Evolutionary conservation across 2,797 vertebrate genomes (phyloP).

Genomic region (Lacerta bilineata): DNA sequence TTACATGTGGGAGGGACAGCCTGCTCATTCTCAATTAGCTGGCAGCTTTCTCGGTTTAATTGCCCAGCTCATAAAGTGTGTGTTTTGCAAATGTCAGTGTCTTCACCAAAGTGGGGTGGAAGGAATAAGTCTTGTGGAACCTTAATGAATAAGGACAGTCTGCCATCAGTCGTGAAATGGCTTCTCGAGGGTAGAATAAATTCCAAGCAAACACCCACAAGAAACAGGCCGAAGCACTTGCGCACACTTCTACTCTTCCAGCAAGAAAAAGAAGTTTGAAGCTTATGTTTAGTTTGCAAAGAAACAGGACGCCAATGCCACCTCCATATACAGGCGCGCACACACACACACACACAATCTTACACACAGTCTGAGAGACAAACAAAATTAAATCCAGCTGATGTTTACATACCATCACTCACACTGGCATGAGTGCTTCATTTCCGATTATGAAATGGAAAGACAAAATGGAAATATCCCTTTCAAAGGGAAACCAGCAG

Average conservation of each 20-base stretch:
- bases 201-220: constrained; percentile 18
- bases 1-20: neutral
- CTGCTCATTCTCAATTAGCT: neutral
- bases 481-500: neutral
- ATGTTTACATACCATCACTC: neutral
- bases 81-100: constrained; percentile 31
- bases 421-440: too few relatives aligned
- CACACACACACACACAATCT: neutral
- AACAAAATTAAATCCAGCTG: neutral
- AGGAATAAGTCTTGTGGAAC: rapidly evolving
- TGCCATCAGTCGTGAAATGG: constrained; percentile 8
- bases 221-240: neutral
- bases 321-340: neutral
- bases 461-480: neutral
- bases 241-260: neutral
- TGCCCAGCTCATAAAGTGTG: neutral
- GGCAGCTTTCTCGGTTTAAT: neutral
- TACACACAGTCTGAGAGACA: neutral
- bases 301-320: neutral
- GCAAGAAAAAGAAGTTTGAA: constrained; percentile 36
- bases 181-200: neutral
- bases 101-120: neutral
- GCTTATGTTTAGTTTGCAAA: neutral
- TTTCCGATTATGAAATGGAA: neutral
- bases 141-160: neutral